Percentiles rank a stretch among this genome's conserved stretches.
These are phyloP conservation scores for Erebia aethiops DNA, from an alignment of 2,888 invertebrate species.

Conservation along the genomic window DNA sequence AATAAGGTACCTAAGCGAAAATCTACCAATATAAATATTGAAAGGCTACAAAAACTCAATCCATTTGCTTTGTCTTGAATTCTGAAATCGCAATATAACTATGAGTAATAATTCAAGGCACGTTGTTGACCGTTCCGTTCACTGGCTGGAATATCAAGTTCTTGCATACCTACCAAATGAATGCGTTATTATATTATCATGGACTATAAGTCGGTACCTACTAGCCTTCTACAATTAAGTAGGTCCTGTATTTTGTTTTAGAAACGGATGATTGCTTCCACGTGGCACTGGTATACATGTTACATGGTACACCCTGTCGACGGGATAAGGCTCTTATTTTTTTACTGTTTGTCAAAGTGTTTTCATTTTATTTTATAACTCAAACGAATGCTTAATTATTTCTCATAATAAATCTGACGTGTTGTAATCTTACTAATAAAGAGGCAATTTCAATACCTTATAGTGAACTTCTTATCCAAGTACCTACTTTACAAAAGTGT, in stretches of 20 bases:
- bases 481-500: too few relatives aligned
- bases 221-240: slow-evolving; percentile 36
- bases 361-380: too few relatives aligned
- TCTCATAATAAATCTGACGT: too few relatives aligned
- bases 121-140: slow-evolving; percentile 64
- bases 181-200: slow-evolving; percentile 43
- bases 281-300: not conserved
- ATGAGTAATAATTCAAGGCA: slow-evolving; percentile 64
- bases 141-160: slow-evolving; percentile 67
- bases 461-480: too few relatives aligned
- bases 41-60: slow-evolving; percentile 1
- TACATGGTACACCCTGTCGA: too few relatives aligned
- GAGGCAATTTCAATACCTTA: too few relatives aligned
- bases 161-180: slow-evolving; percentile 64
- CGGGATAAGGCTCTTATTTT: too few relatives aligned
- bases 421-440: too few relatives aligned
- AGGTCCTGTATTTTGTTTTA: slow-evolving; percentile 32
- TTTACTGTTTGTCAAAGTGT: too few relatives aligned
- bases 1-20: too few relatives aligned
- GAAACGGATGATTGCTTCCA: slow-evolving; percentile 20
- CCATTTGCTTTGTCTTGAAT: slow-evolving; percentile 30
- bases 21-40: too few relatives aligned
- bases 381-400: too few relatives aligned
- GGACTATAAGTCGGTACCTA: slow-evolving; percentile 43
- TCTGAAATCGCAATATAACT: slow-evolving; percentile 30